These are phyloP conservation scores for Lithophane ornitopus DNA, from an alignment of 2,888 invertebrate genomes.

Conservation along the genomic window DNA sequence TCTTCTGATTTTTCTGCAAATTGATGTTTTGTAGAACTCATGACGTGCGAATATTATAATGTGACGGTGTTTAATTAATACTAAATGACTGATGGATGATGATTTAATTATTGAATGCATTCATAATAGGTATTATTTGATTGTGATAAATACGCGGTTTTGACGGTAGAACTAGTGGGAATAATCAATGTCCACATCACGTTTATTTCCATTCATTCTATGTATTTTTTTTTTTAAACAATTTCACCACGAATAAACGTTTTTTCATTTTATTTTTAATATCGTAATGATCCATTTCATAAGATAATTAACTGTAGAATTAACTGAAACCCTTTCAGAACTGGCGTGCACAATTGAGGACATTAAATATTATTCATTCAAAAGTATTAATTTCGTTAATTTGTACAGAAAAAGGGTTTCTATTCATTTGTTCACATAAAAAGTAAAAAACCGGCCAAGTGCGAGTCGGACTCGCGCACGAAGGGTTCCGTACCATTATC, in stretches of 20 bases:
- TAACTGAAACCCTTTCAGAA: too few relatives aligned
- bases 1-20: neutral
- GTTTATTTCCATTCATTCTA: too few relatives aligned
- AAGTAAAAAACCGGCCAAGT: too few relatives aligned
- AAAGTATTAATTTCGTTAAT: too few relatives aligned
- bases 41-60: neutral
- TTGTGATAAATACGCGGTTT: conserved; percentile 16
- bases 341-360: too few relatives aligned
- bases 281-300: neutral
- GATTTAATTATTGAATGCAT: neutral
- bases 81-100: neutral
- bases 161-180: neutral
- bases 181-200: neutral
- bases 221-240: too few relatives aligned
- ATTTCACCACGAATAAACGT: too few relatives aligned
- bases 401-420: too few relatives aligned
- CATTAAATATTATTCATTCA: too few relatives aligned
- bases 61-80: neutral
- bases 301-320: neutral
- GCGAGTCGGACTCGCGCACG: too few relatives aligned
- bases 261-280: neutral
- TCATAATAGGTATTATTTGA: neutral
- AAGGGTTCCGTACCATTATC: too few relatives aligned
- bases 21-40: neutral
- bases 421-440: too few relatives aligned